A percentile compares a stretch with the other conserved stretches of the same genome.
Evolutionary conservation across 2,113 vertebrate genomes (phyloP).

Genomic region (Oriolus oriolus): DNA sequence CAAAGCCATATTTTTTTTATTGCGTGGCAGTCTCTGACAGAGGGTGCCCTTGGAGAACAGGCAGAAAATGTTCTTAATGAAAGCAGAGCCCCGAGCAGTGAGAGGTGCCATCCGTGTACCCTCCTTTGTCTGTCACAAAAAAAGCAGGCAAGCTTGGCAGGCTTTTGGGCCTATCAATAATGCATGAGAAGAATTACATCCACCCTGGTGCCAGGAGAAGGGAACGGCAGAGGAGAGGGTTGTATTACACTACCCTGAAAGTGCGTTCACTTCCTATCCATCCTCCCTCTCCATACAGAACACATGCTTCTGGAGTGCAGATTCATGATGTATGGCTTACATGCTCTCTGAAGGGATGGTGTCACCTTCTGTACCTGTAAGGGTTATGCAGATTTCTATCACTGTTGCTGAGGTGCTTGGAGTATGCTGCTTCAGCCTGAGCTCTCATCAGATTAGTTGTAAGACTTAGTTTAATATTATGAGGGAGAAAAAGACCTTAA

Average conservation of each 20-base stretch:
- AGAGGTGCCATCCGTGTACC: slow-evolving; percentile 70
- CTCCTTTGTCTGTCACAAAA: slow-evolving; percentile 69
- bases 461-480: neutral
- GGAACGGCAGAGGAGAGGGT: neutral
- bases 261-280: neutral
- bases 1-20: slow-evolving; percentile 52
- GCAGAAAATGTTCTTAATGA: slow-evolving; percentile 68
- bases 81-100: slow-evolving; percentile 65
- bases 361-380: neutral
- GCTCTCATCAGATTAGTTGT: neutral
- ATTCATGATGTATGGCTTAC: neutral
- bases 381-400: neutral
- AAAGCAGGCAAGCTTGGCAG: slow-evolving; percentile 70
- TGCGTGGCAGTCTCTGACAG: slow-evolving; percentile 54
- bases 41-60: slow-evolving; percentile 67
- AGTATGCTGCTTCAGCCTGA: neutral
- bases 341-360: neutral
- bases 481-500: neutral
- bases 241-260: slow-evolving; percentile 32
- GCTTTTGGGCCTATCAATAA: slow-evolving; percentile 80
- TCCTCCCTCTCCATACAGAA: neutral
- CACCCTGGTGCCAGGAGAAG: slow-evolving; percentile 65
- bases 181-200: slow-evolving; percentile 72
- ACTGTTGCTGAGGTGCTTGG: neutral
- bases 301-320: neutral